Base-by-base conservation (phyloP, 1,140 invertebrate species). In the Panagrolaimus sp. region DNA sequence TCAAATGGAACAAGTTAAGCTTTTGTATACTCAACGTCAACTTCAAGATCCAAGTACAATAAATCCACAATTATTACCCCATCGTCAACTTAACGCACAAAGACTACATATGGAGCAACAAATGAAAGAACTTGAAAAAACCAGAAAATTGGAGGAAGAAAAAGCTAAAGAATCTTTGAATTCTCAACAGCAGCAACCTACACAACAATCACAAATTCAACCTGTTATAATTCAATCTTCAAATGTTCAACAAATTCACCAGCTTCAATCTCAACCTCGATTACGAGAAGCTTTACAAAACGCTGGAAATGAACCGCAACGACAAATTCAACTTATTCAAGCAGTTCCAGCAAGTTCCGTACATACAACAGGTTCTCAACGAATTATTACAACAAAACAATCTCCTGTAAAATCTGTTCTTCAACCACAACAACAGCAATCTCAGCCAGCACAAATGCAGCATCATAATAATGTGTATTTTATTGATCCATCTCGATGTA, bases 401-500 rank as follows among this genome's bases (percentile, higher is more conserved):
- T 26, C 52, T 26, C 14, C 32, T 2, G 2, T 7, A 7, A 38
- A 38, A 38, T 2, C 32, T 38, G 32, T 38, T 38, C 32, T 38
- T 38, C 52, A 58, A 58, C 12, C 52, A n/a, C 15, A n/a, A 21
- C 21, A 26, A 12, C 21, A 26, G 14, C 15, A 21, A 5, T 4
- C 10, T 58, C 52, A n/a, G 5, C 3, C 28, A 12, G 28, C 12
- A 21, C 52, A 58, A 58, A 58, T 58, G 15, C 4, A 1, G 4
- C 52, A 21, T 12, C 21, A 58, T 4, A 58, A 58, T 28, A 58
- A 58, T 58, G 52, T 58, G 10, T n/a, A n/a, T 21, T 58, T 26
- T 28, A 58, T 58, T 26, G 52, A 58, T 17, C 52, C 21, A 17
- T 58, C 52, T n/a, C 52, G 52, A 26, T 58, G 17, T 28, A 58